Evolutionary conservation across 2,113 vertebrate species (phyloP).

Genomic region (Rhagologus leucostigma): DNA sequence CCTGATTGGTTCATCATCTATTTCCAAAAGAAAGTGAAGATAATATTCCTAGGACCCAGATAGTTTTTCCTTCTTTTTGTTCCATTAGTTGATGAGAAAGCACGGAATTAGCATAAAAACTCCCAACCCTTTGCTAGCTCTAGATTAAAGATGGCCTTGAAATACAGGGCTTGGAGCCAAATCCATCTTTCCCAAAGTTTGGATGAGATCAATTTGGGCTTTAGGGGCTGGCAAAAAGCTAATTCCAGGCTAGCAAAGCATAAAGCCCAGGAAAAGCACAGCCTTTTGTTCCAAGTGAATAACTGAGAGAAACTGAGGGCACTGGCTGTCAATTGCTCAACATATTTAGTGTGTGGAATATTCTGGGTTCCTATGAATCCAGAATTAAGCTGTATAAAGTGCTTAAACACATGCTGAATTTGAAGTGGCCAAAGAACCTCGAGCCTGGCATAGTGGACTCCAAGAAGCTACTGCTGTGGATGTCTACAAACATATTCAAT

Average conservation of each 20-base stretch:
- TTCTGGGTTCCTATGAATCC: not conserved
- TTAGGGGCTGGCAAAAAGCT: not conserved
- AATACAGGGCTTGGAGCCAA: constrained; percentile 2
- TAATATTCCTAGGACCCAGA: not conserved
- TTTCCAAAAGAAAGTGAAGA: not conserved
- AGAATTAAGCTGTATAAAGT: not conserved
- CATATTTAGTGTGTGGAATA: not conserved
- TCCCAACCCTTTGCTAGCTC: not conserved
- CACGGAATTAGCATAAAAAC: not conserved
- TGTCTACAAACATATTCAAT: not conserved
- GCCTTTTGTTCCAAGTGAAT: not conserved
- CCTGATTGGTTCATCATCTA: not conserved
- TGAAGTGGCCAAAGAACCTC: not conserved
- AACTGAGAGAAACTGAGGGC: not conserved
- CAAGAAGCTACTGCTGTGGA: not conserved
- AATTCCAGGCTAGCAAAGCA: not conserved
- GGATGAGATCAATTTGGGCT: constrained; percentile 1
- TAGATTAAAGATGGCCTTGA: not conserved
- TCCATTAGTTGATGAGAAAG: not conserved
- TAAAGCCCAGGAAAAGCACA: not conserved
- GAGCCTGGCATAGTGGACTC: not conserved
- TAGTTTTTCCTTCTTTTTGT: constrained; percentile 29
- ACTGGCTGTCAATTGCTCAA: rapidly evolving
- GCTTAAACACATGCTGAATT: not conserved
- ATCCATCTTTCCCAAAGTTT: not conserved